These are phyloP conservation scores for Colius striatus DNA, from an alignment of 2,113 vertebrate species.

Conservation along the genomic window DNA sequence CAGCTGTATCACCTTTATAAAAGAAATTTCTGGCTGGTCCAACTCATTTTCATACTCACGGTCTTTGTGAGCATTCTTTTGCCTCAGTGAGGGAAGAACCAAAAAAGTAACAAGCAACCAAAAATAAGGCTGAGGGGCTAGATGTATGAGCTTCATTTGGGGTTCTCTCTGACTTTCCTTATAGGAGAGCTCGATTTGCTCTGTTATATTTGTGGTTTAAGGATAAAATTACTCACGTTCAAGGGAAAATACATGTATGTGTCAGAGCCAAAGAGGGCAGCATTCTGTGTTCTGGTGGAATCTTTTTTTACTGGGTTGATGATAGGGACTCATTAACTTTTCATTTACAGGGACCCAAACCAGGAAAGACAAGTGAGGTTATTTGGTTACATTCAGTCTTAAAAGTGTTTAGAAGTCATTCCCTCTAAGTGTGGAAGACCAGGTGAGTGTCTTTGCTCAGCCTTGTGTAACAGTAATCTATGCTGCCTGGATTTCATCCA, in stretches of 20 bases:
- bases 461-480: neutral
- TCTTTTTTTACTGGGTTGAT: too few relatives aligned
- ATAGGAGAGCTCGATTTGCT: neutral
- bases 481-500: neutral
- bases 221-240: neutral
- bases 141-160: neutral
- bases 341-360: neutral
- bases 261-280: neutral
- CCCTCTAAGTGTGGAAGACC: neutral
- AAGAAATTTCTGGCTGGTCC: too few relatives aligned
- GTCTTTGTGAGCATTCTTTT: neutral
- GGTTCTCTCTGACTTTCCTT: neutral
- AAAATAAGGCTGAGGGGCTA: neutral
- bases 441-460: neutral
- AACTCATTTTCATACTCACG: too few relatives aligned
- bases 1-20: too few relatives aligned
- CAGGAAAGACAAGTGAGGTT: neutral
- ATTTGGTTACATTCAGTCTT: too few relatives aligned
- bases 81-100: neutral
- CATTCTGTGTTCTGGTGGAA: accelerated
- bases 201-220: neutral
- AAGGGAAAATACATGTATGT: neutral
- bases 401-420: neutral
- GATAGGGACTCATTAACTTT: neutral
- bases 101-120: neutral